phyloP scores from a whole-genome alignment of 2,113 vertebrate species.

The Excalfactoria chinensis region DNA sequence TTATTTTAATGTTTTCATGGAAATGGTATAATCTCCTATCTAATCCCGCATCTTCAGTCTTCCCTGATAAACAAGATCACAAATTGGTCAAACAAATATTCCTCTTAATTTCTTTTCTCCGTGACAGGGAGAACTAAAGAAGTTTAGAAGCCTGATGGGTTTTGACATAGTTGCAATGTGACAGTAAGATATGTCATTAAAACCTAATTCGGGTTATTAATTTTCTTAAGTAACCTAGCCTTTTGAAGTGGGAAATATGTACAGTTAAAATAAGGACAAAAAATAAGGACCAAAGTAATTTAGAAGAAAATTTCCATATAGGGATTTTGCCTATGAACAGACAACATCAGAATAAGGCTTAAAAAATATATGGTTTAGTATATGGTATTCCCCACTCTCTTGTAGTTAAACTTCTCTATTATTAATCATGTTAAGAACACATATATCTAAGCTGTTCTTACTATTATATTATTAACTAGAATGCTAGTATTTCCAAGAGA shows the following conservation, averaged over 20 bases:
- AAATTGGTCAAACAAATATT: background rate
- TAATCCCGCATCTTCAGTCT: background rate
- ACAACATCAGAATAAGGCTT: background rate
- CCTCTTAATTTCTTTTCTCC: background rate
- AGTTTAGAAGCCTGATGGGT: background rate
- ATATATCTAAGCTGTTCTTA: background rate
- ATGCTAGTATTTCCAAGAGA: background rate
- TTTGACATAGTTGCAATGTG: background rate
- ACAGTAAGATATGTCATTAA: too few relatives aligned
- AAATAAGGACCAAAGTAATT: background rate
- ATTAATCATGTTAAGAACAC: background rate
- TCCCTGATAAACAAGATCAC: background rate
- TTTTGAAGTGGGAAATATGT: fast-evolving
- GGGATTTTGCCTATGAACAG: background rate
- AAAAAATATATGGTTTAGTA: background rate
- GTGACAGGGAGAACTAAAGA: background rate
- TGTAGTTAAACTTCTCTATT: background rate
- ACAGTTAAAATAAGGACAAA: background rate
- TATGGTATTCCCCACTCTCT: background rate
- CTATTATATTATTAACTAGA: background rate
- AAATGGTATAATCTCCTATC: background rate
- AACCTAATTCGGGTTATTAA: too few relatives aligned
- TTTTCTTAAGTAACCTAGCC: too few relatives aligned
- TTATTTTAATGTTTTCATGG: background rate
- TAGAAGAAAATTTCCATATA: background rate